These are phyloP conservation scores for Paramormyrops kingsleyae DNA, from an alignment of 2,113 vertebrate species.

Conservation along the genomic window DNA sequence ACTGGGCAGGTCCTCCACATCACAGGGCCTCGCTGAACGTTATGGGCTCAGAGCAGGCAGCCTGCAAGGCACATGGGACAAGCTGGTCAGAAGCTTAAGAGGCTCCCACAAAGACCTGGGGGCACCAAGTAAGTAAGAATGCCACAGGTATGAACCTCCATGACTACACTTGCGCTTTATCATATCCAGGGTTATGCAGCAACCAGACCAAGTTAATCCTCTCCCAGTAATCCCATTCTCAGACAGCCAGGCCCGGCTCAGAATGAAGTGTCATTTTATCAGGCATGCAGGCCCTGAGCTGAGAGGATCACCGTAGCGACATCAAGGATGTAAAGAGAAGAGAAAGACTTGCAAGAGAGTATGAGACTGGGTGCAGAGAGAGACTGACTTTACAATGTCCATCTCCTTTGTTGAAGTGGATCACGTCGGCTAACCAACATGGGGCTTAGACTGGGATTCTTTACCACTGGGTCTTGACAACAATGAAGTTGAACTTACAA, in stretches of 20 bases:
- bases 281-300: neutral
- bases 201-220: neutral
- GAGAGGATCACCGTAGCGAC: neutral
- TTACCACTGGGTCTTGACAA: neutral
- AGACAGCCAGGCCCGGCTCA: neutral
- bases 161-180: neutral
- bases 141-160: neutral
- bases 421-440: neutral
- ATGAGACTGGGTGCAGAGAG: neutral
- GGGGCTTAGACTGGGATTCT: neutral
- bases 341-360: neutral
- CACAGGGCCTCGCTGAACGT: neutral
- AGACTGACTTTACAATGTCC: neutral
- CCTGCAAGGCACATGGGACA: neutral
- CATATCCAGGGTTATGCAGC: neutral
- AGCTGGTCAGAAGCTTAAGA: neutral
- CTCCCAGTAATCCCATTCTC: neutral
- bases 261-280: neutral
- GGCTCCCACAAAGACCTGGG: neutral
- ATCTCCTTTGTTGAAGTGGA: neutral
- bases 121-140: neutral
- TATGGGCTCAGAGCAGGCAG: neutral
- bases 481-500: neutral
- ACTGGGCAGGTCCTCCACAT: neutral
- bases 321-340: neutral